Conservation (phyloP, 1,140 invertebrate species). For the Scaptomyza montana region DNA sequence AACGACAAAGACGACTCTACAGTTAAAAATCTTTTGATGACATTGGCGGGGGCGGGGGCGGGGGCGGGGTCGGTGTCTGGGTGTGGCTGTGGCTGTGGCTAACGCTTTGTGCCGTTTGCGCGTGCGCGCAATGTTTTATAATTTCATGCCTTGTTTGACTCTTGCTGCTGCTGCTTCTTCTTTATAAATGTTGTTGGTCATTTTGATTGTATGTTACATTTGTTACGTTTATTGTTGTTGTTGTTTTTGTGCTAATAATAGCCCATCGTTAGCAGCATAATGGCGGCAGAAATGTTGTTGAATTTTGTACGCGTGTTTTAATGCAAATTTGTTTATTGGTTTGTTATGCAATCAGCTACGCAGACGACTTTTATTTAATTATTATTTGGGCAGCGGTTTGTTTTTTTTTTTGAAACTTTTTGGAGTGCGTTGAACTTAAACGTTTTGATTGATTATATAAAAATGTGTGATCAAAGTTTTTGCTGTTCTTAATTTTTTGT, state of each 20-base stretch:
- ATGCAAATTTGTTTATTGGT: constrained; percentile 37
- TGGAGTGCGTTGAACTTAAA: constrained; percentile 24
- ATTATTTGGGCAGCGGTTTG: neutral
- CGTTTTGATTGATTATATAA: too few relatives aligned
- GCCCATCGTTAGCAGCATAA: constrained; percentile 9
- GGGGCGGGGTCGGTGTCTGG: neutral
- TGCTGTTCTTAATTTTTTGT: neutral
- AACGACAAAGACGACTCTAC: constrained; percentile 68
- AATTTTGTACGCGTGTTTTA: constrained; percentile 48
- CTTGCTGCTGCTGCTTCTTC: neutral
- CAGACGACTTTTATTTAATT: constrained; percentile 71
- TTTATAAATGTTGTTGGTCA: constrained; percentile 10
- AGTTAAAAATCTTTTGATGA: neutral
- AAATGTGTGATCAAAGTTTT: neutral
- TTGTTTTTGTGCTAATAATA: constrained; percentile 27
- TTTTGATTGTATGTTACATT: constrained; percentile 12
- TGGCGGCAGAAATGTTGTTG: constrained; percentile 9
- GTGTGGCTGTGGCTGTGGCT: neutral
- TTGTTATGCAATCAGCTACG: constrained; percentile 42
- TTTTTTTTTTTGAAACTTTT: constrained; percentile 13
- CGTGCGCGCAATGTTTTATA: constrained; percentile 62
- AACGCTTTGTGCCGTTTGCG: constrained; percentile 34
- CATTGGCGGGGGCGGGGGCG: neutral
- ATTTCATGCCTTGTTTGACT: constrained; percentile 54
- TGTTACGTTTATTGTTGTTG: constrained; percentile 12